Evolutionary conservation across 2,113 vertebrate genomes (phyloP), one percentile per base, ranked within the genome.

Genomic region (Pipra filicauda): DNA sequence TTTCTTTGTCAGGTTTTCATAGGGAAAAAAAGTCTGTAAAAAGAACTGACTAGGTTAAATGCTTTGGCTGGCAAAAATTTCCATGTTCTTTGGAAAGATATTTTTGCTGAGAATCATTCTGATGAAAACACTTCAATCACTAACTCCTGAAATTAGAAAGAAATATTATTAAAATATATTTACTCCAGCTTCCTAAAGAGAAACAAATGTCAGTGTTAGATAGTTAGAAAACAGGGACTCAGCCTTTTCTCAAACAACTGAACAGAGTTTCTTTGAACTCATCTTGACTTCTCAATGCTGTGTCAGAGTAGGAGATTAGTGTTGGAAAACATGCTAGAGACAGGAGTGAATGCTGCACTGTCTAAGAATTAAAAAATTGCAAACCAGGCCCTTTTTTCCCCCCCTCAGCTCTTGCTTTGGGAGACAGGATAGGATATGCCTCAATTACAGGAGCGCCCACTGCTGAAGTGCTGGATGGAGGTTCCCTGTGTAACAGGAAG

Each of bases 311-410:
- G 72, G 74, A 94, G 83, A 81, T 93, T 49, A 89, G 43, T 46
- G 41, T 21, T 90, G 66, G 78, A 57, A 89, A 95, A 89, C 46
- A 51, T 39, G 15, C 66, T 88, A 76, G 73, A 65, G 90, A 84
- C 61, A 67, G 74, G 69, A 69, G 57, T 89, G 73, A 88, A 78
- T 85, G 86, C 86, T 92, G 39, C 44, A 69, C 65, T 81, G 65
- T 78, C 88, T 90, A 74, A 80, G 59, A 93, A 80, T 49, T 51
- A 96, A 90, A 95, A 66, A 88, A 69, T 10, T 78, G 62, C 54
- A 94, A 19, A 52, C 19, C 69, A 78, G 89, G 52, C 21, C n/a
- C 43, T 37, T 51, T 69, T 51, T 21, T 3, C 3, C 1, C 5
- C 8, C 5, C 5, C 37, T 12, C 41, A 65, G 19, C 37, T 80